Evolutionary conservation across 92 coral and sea anemone genomes (phyloP).

Genomic region (Parazoanthus darwini): DNA sequence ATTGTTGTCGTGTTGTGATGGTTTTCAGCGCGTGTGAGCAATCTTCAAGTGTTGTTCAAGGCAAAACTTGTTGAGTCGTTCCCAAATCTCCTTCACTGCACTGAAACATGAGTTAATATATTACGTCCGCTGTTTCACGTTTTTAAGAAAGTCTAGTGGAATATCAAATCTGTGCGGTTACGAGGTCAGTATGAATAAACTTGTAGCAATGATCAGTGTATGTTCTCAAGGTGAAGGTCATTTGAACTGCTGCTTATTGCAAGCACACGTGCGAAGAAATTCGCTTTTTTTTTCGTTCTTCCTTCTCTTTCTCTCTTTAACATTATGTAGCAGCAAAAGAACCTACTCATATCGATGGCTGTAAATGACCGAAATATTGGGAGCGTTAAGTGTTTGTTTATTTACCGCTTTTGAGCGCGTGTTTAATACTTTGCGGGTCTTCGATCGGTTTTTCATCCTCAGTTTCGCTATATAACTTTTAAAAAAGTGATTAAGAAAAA

Average conservation of each 20-base stretch:
- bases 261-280: neutral
- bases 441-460: neutral
- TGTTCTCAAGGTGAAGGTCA: neutral
- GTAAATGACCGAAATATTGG: conserved; percentile 2
- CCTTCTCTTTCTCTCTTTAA: neutral
- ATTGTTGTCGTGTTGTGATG: conserved; percentile 8
- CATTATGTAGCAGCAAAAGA: conserved; percentile 7
- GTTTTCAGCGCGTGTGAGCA: conserved; percentile 6
- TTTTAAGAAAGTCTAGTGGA: neutral
- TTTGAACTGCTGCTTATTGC: neutral
- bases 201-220: neutral
- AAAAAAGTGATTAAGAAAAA: neutral
- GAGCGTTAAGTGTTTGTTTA: conserved; percentile 7
- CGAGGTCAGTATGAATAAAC: neutral
- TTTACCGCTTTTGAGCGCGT: conserved; percentile 9
- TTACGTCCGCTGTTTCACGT: conserved; percentile 1
- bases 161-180: neutral
- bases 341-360: neutral
- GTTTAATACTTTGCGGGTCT: conserved; percentile 4
- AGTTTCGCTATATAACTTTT: neutral
- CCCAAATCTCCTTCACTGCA: neutral
- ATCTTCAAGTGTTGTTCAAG: conserved; percentile 7
- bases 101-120: neutral
- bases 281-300: neutral
- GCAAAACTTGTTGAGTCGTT: neutral